phyloP scores from a whole-genome alignment of 2,888 invertebrate species.

The Uropetala carovei region DNA sequence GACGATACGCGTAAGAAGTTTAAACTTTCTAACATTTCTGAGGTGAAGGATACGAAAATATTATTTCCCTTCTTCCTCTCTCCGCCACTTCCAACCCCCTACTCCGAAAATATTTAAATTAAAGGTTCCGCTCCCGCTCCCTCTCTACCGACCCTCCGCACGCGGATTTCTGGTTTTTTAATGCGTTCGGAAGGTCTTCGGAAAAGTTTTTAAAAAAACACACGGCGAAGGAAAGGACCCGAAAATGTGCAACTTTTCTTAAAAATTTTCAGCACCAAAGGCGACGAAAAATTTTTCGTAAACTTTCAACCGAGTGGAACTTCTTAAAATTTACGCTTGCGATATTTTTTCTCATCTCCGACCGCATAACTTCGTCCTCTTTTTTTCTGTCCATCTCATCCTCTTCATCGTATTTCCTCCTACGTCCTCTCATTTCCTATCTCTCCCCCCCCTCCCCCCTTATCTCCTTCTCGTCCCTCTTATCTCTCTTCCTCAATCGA shows the following conservation, averaged over 20 bases:
- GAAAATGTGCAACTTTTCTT: conserved; percentile 31
- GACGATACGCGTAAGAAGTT: conserved; percentile 15
- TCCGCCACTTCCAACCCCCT: neutral
- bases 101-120: neutral
- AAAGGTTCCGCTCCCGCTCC: neutral
- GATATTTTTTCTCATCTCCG: neutral
- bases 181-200: neutral
- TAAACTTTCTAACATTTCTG: conserved; percentile 11
- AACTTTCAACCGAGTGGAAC: conserved; percentile 11
- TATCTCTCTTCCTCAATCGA: neutral
- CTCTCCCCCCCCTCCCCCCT: neutral
- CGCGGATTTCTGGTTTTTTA: conserved; percentile 6
- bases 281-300: neutral
- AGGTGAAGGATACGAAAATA: neutral
- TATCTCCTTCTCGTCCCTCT: neutral
- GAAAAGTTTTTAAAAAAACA: neutral
- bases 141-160: neutral
- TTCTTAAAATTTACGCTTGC: conserved; percentile 30
- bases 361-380: conserved; percentile 1
- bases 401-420: neutral
- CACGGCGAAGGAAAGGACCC: neutral
- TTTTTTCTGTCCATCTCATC: neutral
- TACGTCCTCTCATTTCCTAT: too few species aligned
- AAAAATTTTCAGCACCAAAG: conserved; percentile 7
- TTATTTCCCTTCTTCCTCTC: conserved; percentile 34